Evolutionary conservation across 2,888 invertebrate genomes (phyloP), one percentile per base, ranked within the genome.

Genomic region (Acleris cristana): DNA sequence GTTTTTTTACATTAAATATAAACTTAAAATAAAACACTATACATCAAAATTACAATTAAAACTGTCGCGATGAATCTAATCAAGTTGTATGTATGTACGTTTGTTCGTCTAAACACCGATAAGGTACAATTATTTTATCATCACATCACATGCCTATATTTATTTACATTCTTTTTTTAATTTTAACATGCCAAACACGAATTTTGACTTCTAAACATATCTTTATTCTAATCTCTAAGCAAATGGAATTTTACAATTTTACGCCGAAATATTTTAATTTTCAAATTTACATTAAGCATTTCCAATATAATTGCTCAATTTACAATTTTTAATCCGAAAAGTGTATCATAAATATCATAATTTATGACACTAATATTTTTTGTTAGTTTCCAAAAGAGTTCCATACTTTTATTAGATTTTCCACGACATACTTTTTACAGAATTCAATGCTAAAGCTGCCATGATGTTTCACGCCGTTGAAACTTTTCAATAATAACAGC

Each of bases 61-160:
- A 77, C 73, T 79, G 83, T 83, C 82, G 84, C 83, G 86, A 83
- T 84, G 80, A 82, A 77, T 77, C 73, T 70, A 70, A 69, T 72
- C 64, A 64, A 74, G 74, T 73, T 74, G 71, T 73, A 76, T 76
- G 72, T 77, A 72, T 73, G 73, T 74, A 75, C 69, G 57, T 78
- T 79, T 23, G 55, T 56, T 44, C 48, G 58, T 48, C 86, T 88
- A 88, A 87, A 90, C 89, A 90, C 77, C 84, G 75, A 90, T 84
- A 84, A 86, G 87, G 87, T 88, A 88, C 85, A 83, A 63, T 74
- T 74, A 74, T 82, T 78, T 79, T 86, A 84, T 84, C 82, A 81
- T 86, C 90, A 90, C 90, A 81, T 88, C 88, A 92, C 91, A 83
- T 84, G 75, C 81, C 89, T 90, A 90, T 87, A 70, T 74, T 77